These are phyloP conservation scores for Furcula furcula DNA, from an alignment of 2,888 invertebrate genomes.

Conservation along the genomic window DNA sequence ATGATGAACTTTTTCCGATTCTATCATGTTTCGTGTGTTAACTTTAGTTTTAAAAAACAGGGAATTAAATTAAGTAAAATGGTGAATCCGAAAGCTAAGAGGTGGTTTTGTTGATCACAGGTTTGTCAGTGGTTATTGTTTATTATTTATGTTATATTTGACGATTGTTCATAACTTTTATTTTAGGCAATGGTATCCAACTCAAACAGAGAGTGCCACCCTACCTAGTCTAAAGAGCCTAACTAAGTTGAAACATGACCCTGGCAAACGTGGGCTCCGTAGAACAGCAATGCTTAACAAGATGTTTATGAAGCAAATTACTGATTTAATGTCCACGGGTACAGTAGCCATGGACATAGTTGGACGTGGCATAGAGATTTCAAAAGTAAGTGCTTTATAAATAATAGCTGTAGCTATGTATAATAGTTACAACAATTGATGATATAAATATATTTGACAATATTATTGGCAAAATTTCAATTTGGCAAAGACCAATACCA, in stretches of 20 bases:
- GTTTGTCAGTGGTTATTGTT: background rate
- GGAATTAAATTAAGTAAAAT: constrained; percentile 66
- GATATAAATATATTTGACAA: too few species aligned
- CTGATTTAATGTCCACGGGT: constrained; percentile 89
- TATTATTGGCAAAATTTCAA: background rate
- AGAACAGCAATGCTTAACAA: constrained; percentile 88
- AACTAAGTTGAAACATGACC: constrained; percentile 69
- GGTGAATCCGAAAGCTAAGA: constrained; percentile 62
- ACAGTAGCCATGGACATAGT: constrained; percentile 82
- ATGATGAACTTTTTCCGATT: constrained; percentile 44
- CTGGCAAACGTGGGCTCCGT: constrained; percentile 77
- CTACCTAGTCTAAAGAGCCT: constrained; percentile 64
- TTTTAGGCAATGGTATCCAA: constrained; percentile 62
- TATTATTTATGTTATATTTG: constrained; percentile 12
- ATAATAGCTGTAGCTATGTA: background rate
- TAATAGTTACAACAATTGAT: background rate
- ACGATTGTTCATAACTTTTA: too few species aligned
- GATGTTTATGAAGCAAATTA: constrained; percentile 90
- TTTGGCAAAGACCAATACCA: too few species aligned
- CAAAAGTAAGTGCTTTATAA: constrained; percentile 70
- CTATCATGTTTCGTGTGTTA: constrained; percentile 51
- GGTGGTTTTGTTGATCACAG: constrained; percentile 36
- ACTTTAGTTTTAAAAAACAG: constrained; percentile 56
- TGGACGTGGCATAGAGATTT: constrained; percentile 87
- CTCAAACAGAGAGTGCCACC: constrained; percentile 32